phyloP scores from a whole-genome alignment of 2,113 vertebrate species.

The Sporophila hypoxantha region DNA sequence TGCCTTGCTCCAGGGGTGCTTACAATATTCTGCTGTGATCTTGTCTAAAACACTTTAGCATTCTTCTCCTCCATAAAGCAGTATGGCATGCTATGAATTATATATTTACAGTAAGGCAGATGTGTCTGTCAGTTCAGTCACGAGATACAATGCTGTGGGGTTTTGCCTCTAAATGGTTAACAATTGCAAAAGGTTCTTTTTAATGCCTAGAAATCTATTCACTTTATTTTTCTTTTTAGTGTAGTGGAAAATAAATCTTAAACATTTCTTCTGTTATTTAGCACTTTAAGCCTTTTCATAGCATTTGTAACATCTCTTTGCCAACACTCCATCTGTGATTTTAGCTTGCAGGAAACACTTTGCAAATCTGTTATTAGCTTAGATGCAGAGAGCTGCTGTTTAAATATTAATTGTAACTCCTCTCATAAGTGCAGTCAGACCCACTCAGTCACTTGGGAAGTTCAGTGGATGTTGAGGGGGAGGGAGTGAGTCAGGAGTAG shows the following conservation, averaged over 20 bases:
- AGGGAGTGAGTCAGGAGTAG: background rate
- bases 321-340: constrained; percentile 23
- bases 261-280: background rate
- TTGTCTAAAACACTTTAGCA: background rate
- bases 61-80: background rate
- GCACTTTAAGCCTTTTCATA: background rate
- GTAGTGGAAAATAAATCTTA: background rate
- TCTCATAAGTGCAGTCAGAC: background rate
- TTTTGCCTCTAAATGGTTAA: constrained; percentile 12
- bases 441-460: background rate
- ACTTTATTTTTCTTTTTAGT: background rate
- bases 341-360: constrained; percentile 34
- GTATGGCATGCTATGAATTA: background rate
- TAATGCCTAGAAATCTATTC: background rate
- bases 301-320: constrained; percentile 2
- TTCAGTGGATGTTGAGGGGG: background rate
- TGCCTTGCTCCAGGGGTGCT: background rate
- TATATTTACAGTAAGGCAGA: background rate
- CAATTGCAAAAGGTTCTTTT: background rate
- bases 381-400: constrained; percentile 12
- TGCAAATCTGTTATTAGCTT: constrained; percentile 28
- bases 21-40: background rate
- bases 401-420: constrained; percentile 45
- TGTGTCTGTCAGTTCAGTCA: background rate
- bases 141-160: background rate